Conservation (phyloP, 2,888 invertebrate genomes). For the Acrobasis repandana region DNA sequence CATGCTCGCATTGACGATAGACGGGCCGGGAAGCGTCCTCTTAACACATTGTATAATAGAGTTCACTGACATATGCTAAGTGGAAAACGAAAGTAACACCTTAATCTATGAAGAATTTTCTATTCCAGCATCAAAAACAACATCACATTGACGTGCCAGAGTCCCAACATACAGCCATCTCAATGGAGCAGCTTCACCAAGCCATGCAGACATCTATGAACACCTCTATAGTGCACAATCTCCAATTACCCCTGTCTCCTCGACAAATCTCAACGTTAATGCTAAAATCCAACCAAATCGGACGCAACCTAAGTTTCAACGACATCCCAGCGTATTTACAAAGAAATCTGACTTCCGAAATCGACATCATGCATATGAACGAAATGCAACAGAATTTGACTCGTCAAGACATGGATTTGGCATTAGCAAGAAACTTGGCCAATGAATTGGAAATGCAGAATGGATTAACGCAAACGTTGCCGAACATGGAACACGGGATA, state of each 20-base stretch:
- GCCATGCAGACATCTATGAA: conserved; percentile 66
- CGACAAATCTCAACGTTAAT: conserved; percentile 72
- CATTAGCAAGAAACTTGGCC: conserved; percentile 37
- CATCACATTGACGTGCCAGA: conserved; percentile 62
- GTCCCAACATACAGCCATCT: conserved; percentile 65
- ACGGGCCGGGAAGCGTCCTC: too few relatives aligned
- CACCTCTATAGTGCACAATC: conserved; percentile 62
- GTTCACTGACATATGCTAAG: too few relatives aligned
- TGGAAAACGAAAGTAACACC: too few relatives aligned
- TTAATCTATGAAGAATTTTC: conserved; percentile 31
- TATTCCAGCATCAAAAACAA: conserved; percentile 65
- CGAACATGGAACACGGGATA: conserved; percentile 58
- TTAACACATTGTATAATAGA: too few relatives aligned
- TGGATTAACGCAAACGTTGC: conserved; percentile 48
- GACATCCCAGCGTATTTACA: conserved; percentile 66
- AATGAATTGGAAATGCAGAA: conserved; percentile 57
- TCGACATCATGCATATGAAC: conserved; percentile 56
- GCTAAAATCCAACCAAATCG: conserved; percentile 67
- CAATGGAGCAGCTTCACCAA: conserved; percentile 75
- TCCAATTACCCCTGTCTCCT: conserved; percentile 69
- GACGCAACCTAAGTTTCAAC: conserved; percentile 59
- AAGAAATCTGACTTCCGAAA: conserved; percentile 49
- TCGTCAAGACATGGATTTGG: conserved; percentile 50
- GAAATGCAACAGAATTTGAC: conserved; percentile 54
- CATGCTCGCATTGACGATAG: too few relatives aligned